Base-by-base conservation (phyloP, 2,113 vertebrate genomes). In the Amblyornis subalaris region DNA sequence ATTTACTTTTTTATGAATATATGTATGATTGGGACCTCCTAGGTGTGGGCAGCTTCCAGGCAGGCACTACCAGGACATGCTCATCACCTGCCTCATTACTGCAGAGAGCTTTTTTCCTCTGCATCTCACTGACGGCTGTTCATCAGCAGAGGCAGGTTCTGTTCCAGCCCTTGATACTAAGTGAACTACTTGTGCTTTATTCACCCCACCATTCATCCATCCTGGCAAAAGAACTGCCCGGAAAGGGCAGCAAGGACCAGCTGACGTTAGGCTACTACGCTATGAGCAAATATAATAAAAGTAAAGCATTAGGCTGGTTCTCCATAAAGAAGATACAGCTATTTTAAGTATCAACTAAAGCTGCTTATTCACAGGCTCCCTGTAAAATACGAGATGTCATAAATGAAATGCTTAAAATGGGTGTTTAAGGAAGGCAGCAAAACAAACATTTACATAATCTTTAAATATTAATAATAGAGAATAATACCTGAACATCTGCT, bases 321-420 rank as follows among this genome's bases (percentile, higher is more conserved):
- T 88, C 81, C n/a, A 58, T 72, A 89, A 87, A 96, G 89, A 65
- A 95, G 91, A 96, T 95, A 97, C 47, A 60, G 97, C 94, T 97
- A 97, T 97, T 97, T 96, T 97, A 95, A 94, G 92, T 96, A 95
- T 97, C 95, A 91, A 36, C 91, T 87, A 97, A 97, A 97, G 95
- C 96, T 96, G 95, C 96, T 97, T 97, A 97, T 94, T 97, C 94
- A 95, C 88, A 74, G 96, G 75, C 91, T 92, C 80, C 88, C 91
- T 90, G 85, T 90, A 87, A 94, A 94, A 95, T 93, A 92, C 0
- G 54, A 97, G 86, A 93, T 94, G 93, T 94, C 94, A 94, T 65
- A 95, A 95, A 95, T 95, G 88, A 95, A 97, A 96, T 83, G 93
- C 83, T 93, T 95, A 81, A 94, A 95, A 83, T 38, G 85, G 54